Evolutionary conservation across 2,113 vertebrate genomes (phyloP).

Genomic region (Amia ocellicauda): DNA sequence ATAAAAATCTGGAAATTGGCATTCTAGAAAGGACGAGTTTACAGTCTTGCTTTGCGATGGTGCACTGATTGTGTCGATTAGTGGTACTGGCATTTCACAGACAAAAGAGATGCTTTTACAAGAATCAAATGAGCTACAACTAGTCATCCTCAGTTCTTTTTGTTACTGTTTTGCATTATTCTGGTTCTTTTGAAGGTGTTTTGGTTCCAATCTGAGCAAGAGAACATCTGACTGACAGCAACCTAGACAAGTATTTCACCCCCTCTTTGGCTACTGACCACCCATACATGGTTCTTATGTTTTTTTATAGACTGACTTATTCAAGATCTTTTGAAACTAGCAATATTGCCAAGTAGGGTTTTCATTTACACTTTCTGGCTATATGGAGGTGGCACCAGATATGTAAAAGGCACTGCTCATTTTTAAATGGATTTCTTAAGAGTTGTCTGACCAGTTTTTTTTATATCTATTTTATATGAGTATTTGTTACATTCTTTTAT

Average conservation of each 20-base stretch:
- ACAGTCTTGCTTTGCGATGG: not conserved
- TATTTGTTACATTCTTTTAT: conserved; percentile 14
- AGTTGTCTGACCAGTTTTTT: conserved; percentile 14
- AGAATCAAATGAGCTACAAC: not conserved
- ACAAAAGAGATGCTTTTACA: not conserved
- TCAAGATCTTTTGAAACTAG: conserved; percentile 1
- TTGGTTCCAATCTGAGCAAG: not conserved
- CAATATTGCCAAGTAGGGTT: conserved; percentile 11
- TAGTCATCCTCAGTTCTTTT: not conserved
- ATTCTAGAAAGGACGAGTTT: not conserved
- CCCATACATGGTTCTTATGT: not conserved
- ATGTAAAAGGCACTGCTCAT: conserved; percentile 25
- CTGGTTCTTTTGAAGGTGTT: too few relatives aligned
- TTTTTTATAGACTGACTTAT: conserved; percentile 5
- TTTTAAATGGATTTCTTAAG: conserved; percentile 12
- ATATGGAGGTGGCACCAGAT: conserved; percentile 4
- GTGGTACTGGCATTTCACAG: not conserved
- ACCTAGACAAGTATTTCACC: too few relatives aligned
- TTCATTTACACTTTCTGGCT: conserved; percentile 5
- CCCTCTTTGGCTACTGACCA: too few relatives aligned
- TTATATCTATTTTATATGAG: conserved; percentile 19
- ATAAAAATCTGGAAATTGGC: not conserved
- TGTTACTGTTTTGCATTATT: not conserved
- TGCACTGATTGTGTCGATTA: not conserved
- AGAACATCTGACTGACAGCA: too few relatives aligned